Conservation (phyloP, 2,797 vertebrate genomes). For the Vireo griseus region DNA sequence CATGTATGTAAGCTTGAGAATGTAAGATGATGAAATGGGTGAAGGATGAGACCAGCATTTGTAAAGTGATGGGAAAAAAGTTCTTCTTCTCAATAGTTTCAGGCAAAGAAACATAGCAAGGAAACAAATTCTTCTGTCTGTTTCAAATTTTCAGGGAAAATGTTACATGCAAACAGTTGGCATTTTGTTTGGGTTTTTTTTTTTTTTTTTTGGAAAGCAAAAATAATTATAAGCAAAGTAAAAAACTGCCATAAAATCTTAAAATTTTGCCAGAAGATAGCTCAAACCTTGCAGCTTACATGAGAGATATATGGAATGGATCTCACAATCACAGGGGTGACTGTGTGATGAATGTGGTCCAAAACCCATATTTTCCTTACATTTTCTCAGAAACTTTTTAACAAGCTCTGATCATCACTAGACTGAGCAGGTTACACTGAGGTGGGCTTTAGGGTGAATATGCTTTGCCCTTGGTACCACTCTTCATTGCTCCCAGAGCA, state of each 20-base stretch:
- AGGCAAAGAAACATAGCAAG: background rate
- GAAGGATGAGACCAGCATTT: background rate
- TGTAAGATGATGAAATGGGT: background rate
- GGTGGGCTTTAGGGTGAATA: fast-evolving
- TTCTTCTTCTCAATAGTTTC: background rate
- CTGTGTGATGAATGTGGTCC: background rate
- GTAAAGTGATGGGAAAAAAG: background rate
- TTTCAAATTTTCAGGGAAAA: background rate
- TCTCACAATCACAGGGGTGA: background rate
- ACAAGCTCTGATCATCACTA: background rate
- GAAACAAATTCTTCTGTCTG: background rate
- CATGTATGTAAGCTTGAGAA: background rate
- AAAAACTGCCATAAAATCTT: background rate
- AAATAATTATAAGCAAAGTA: background rate
- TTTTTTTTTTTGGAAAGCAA: background rate
- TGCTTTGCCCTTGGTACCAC: background rate
- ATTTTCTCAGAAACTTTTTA: background rate
- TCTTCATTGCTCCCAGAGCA: background rate
- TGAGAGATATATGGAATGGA: background rate
- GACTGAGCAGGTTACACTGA: background rate
- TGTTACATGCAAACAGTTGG: background rate
- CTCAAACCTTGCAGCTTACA: background rate
- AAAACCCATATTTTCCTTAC: fast-evolving
- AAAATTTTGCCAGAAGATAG: background rate
- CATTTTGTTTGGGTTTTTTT: too few species aligned